These are phyloP conservation scores for Drosophila lacteicornis DNA, from an alignment of 1,140 invertebrate species.

Conservation along the genomic window DNA sequence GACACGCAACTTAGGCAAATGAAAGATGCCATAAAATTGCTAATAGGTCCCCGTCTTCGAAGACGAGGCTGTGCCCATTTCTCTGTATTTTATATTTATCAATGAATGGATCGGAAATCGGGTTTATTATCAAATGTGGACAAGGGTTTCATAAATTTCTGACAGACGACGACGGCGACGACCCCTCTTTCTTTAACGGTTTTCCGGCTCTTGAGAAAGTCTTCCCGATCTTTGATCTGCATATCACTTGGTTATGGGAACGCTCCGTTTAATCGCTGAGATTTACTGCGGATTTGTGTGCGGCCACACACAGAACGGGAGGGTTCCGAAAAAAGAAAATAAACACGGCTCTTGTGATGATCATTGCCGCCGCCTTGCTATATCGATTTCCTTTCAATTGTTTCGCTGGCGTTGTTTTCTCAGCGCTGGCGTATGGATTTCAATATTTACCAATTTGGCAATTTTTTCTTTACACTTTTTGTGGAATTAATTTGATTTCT, in stretches of 20 bases:
- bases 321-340: slow-evolving; percentile 12
- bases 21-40: slow-evolving; percentile 75
- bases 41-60: slow-evolving; percentile 49
- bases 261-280: slow-evolving; percentile 24
- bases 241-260: slow-evolving; percentile 38
- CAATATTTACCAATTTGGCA: slow-evolving; percentile 72
- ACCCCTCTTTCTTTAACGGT: slow-evolving; percentile 49
- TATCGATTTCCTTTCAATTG: slow-evolving; percentile 37
- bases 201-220: slow-evolving; percentile 51
- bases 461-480: slow-evolving; percentile 45
- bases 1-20: slow-evolving; percentile 72
- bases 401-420: slow-evolving; percentile 26
- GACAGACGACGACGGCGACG: slow-evolving; percentile 20
- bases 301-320: slow-evolving; percentile 22
- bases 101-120: slow-evolving; percentile 43
- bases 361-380: slow-evolving; percentile 12
- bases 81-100: slow-evolving; percentile 50
- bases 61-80: slow-evolving; percentile 56
- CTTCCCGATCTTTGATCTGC: slow-evolving; percentile 36
- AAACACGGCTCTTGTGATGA: slow-evolving; percentile 29
- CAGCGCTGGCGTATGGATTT: slow-evolving; percentile 56
- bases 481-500: slow-evolving; percentile 62
- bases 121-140: slow-evolving; percentile 63
- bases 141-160: slow-evolving; percentile 67
- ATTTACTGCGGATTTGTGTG: slow-evolving; percentile 6